Percentiles rank a stretch among this genome's conserved stretches.
Conservation (phyloP, 2,113 vertebrate species). For the Oceanites oceanicus region DNA sequence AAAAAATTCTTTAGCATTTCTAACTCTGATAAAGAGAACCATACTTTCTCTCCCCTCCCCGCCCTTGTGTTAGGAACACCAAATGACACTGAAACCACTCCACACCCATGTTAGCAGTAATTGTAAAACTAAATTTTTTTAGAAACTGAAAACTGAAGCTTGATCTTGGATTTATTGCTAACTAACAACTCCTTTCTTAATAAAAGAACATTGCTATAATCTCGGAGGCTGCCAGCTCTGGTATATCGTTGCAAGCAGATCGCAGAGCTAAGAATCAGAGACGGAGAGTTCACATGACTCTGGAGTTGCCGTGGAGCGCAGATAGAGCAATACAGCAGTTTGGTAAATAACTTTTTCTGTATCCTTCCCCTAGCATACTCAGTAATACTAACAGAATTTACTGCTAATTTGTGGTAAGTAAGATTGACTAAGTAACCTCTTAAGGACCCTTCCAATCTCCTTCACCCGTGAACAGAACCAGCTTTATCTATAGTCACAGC, state of each 20-base stretch:
- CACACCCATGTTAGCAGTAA: not conserved
- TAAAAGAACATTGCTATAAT: conserved; percentile 97
- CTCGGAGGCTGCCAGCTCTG: conserved; percentile 97
- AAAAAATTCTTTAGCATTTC: not conserved
- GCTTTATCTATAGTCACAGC: not conserved
- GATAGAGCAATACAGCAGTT: conserved; percentile 98
- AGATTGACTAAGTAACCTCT: not conserved
- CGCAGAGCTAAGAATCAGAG: conserved; percentile 95
- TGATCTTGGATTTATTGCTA: not conserved
- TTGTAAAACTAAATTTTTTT: not conserved
- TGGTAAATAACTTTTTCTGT: conserved; percentile 72
- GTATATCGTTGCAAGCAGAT: conserved; percentile 96
- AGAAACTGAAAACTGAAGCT: not conserved
- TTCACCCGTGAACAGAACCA: not conserved
- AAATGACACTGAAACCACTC: not conserved
- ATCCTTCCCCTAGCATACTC: not conserved
- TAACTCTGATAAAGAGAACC: not conserved
- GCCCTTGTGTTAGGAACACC: not conserved
- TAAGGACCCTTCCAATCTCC: not conserved
- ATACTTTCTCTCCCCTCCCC: not conserved
- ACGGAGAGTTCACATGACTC: conserved; percentile 94
- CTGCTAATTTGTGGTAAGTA: not conserved
- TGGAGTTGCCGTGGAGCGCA: conserved; percentile 96
- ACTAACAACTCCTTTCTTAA: not conserved
- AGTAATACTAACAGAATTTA: not conserved